Percentiles rank a stretch among this genome's conserved stretches.
These are phyloP conservation scores for Melanotus villosus DNA, from an alignment of 2,888 invertebrate genomes.

Conservation along the genomic window DNA sequence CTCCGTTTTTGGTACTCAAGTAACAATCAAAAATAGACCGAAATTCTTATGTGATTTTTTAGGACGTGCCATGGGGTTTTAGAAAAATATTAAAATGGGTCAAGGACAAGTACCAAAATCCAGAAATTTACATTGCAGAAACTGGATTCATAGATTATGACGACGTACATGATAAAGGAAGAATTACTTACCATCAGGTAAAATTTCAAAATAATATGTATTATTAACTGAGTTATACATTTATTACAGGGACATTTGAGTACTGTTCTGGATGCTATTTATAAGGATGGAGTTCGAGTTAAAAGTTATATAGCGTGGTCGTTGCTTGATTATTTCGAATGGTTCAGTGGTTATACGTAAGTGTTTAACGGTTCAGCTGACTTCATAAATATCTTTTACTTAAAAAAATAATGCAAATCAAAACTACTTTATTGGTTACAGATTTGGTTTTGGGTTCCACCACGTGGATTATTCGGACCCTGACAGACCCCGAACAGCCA, in stretches of 20 bases:
- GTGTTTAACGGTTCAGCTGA: constrained; percentile 46
- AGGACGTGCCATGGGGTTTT: constrained; percentile 73
- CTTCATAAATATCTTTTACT: too few species aligned
- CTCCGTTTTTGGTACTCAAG: not conserved
- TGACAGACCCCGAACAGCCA: constrained; percentile 73
- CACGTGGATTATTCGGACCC: constrained; percentile 76
- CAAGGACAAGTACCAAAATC: constrained; percentile 65
- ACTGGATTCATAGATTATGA: constrained; percentile 70
- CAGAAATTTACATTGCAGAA: constrained; percentile 55
- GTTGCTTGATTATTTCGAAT: constrained; percentile 76
- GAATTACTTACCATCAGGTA: too few species aligned
- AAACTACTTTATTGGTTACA: constrained; percentile 65
- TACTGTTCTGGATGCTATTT: constrained; percentile 29
- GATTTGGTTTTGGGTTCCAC: constrained; percentile 77
- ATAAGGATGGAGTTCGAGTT: constrained; percentile 63
- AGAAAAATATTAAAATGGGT: constrained; percentile 70
- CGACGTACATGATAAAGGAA: constrained; percentile 68
- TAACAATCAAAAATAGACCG: too few species aligned
- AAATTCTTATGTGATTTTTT: too few species aligned
- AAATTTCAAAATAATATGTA: constrained; percentile 52
- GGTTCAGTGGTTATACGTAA: constrained; percentile 71
- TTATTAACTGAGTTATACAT: not conserved
- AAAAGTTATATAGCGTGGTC: constrained; percentile 76
- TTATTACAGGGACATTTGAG: constrained; percentile 28
- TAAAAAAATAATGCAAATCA: too few species aligned